These are phyloP conservation scores for Euzophera pinguis DNA, from an alignment of 2,888 invertebrate species.

Conservation along the genomic window DNA sequence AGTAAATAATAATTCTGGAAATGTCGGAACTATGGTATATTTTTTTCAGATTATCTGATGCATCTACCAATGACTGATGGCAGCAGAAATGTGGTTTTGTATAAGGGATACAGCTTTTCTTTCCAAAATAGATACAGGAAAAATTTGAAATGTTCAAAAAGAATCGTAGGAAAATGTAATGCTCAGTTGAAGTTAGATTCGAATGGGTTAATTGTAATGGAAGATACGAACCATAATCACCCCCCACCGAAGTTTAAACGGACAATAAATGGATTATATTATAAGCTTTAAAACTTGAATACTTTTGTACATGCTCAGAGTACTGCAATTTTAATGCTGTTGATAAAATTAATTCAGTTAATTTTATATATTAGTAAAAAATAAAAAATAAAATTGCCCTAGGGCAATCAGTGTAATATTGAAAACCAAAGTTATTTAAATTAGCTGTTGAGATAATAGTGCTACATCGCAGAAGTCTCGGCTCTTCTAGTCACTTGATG, in stretches of 20 bases:
- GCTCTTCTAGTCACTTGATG: no score
- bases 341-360: no score
- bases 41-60: background rate
- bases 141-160: constrained; percentile 28
- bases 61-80: constrained; percentile 14
- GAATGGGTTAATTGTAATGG: constrained; percentile 15
- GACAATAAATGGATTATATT: background rate
- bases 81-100: constrained; percentile 7
- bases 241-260: constrained; percentile 2
- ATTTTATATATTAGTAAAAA: no score
- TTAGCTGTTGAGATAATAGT: no score
- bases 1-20: background rate
- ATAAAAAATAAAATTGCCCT: no score
- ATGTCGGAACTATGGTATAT: background rate
- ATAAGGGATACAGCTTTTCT: constrained; percentile 28
- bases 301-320: no score
- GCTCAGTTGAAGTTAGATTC: constrained; percentile 28
- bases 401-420: no score
- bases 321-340: no score
- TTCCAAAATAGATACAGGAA: constrained; percentile 21
- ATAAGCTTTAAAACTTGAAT: background rate
- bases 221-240: constrained; percentile 8
- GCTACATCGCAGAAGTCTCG: no score
- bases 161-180: constrained; percentile 17
- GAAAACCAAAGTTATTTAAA: no score